Evolutionary conservation across 2,113 vertebrate genomes (phyloP).

Genomic region (Chloebia gouldiae): DNA sequence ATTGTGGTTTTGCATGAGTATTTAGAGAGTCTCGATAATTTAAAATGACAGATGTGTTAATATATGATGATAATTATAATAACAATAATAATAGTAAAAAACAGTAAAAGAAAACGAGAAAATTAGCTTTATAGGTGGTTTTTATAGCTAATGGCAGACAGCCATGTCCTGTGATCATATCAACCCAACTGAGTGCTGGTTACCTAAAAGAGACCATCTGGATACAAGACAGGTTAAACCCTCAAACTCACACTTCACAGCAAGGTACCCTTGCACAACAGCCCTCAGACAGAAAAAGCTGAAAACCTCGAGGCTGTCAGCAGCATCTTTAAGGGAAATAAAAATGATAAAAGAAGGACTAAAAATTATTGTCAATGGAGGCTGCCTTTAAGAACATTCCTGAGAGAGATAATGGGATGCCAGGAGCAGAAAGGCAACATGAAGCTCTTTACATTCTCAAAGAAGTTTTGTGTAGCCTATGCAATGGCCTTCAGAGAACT

Average conservation of each 20-base stretch:
- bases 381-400: neutral
- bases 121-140: neutral
- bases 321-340: neutral
- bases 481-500: neutral
- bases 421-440: neutral
- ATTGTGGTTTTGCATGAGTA: neutral
- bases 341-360: neutral
- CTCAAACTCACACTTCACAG: neutral
- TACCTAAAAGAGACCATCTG: neutral
- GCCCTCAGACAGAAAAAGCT: neutral
- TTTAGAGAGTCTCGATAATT: neutral
- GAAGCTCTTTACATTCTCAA: neutral
- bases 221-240: neutral
- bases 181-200: neutral
- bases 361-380: neutral
- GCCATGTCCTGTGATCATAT: neutral
- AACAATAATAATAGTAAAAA: neutral
- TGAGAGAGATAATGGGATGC: neutral
- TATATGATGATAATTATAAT: neutral
- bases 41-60: neutral
- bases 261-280: neutral
- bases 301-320: neutral
- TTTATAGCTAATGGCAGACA: neutral
- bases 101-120: neutral
- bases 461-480: neutral